Evolutionary conservation across 2,797 vertebrate species (phyloP), one percentile per base, ranked within the genome.

Genomic region (Taenioides sp.): DNA sequence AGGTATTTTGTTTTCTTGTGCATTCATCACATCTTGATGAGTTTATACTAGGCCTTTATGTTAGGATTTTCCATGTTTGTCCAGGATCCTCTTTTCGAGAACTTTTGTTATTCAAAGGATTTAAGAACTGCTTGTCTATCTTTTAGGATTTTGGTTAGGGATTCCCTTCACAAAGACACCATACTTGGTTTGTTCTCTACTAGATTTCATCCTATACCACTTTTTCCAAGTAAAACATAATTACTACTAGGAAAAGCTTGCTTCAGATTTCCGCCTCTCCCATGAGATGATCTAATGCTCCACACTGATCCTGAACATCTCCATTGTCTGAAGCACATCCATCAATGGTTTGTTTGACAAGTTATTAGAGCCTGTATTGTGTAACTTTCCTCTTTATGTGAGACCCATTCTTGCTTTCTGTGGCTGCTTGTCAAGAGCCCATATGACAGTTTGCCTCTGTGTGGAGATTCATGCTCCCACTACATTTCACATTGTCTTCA

Each of bases 331-430:
- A 76, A 73, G 65, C 37, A 72, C 85, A 86, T 88, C 84, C 83
- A 75, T 91, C 86, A 88, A 68, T 69, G 69, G 75, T 82, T 86
- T 90, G 79, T 94, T 95, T 93, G 91, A 92, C 84, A 83, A 88
- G 86, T 84, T 89, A 90, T 90, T 80, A 87, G 74, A 25, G 59
- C 65, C 71, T 80, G 77, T 81, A 83, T 90, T 91, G 88, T 88
- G 76, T 78, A 87, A 85, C 80, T 70, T 76, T 76, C 81, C 75
- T 81, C 67, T 77, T 76, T 76, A 79, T 84, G 79, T 70, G 81
- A 83, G 83, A 85, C 80, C 52, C 65, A 83, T 87, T 86, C 77
- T n/a, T 86, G 83, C 86, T 91, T 90, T 88, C 67, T 77, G 87
- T 90, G 88, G 88, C 89, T 81, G 28, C 31, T 70, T 85, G 83